Evolutionary conservation across 2,888 invertebrate genomes (phyloP), one percentile per base, ranked within the genome.

Genomic region (Apodemia duryi): DNA sequence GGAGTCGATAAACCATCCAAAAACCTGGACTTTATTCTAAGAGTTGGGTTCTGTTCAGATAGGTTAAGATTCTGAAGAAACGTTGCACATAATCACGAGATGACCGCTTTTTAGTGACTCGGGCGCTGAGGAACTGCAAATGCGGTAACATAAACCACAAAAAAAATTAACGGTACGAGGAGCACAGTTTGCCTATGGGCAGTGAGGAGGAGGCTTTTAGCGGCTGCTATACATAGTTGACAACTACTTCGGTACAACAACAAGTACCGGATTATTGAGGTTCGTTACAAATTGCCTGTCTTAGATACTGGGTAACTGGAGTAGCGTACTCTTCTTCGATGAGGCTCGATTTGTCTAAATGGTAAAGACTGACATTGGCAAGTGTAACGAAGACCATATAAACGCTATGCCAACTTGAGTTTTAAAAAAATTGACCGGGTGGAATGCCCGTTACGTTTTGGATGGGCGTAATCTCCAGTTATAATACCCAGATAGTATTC

Each of bases 401-500:
- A 68, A 41, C 64, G 49, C 13, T 35, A 54, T 52, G 29, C 62
- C n/a, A 46, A 62, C 6, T 28, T 62, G 28, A 28, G 61, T 68
- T 68, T 65, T 41, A 62, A 65, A 65, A 64, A 68, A 64, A 66
- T 66, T 62, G 54, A 54, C 11, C 49, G 49, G 63, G 65, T 57
- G 62, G 66, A 54, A 61, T 63, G 46, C 65, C 62, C 61, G 38
- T 54, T 65, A 65, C 63, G 62, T 65, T 68, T 67, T 66, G 62
- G 66, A 65, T 65, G 29, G 65, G 41, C 32, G 32, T 68, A 63
- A 63, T 49, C 65, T 28, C 62, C 28, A 62, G 9, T 5, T 13
- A 67, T 46, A 66, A 65, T 66, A 69, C 65, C 28, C 66, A 69
- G 63, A 43, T 64, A 67, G 63, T 67, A 11, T 66, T 66, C 62